phyloP scores from a whole-genome alignment of 2,113 vertebrate genomes.

The Deroptyus accipitrinus region DNA sequence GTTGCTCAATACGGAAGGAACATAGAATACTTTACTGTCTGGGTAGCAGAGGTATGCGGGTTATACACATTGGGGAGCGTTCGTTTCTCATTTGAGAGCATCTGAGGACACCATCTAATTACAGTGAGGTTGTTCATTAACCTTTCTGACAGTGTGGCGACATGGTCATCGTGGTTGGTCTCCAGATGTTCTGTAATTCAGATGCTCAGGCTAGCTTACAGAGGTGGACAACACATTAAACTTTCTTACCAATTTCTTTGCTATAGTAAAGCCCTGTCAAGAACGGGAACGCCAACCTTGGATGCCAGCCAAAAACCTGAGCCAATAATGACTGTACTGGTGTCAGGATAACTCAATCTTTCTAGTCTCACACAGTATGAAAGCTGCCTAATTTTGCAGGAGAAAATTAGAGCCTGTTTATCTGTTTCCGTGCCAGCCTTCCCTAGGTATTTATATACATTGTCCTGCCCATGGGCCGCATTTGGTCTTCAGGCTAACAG shows the following conservation, averaged over 20 bases:
- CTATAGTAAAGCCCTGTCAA: neutral
- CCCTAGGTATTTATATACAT: neutral
- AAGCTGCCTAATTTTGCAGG: neutral
- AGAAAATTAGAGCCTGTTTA: constrained; percentile 33
- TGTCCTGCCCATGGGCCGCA: neutral
- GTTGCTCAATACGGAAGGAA: neutral
- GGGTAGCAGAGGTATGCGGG: neutral
- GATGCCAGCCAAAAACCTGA: neutral
- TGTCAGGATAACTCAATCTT: neutral
- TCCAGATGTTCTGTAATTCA: neutral
- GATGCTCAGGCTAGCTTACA: neutral
- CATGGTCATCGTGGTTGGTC: neutral
- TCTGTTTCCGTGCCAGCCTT: neutral
- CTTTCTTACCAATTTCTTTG: neutral
- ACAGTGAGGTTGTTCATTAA: neutral
- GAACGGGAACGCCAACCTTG: neutral
- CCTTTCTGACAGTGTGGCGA: neutral
- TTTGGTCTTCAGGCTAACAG: neutral
- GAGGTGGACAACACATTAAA: neutral
- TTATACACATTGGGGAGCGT: neutral
- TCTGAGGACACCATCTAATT: neutral
- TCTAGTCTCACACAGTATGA: neutral
- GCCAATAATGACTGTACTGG: neutral
- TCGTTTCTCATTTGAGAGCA: neutral
- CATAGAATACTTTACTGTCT: neutral